Base-by-base conservation (phyloP, 2,888 invertebrate genomes). In the Prenolepis imparis region DNA sequence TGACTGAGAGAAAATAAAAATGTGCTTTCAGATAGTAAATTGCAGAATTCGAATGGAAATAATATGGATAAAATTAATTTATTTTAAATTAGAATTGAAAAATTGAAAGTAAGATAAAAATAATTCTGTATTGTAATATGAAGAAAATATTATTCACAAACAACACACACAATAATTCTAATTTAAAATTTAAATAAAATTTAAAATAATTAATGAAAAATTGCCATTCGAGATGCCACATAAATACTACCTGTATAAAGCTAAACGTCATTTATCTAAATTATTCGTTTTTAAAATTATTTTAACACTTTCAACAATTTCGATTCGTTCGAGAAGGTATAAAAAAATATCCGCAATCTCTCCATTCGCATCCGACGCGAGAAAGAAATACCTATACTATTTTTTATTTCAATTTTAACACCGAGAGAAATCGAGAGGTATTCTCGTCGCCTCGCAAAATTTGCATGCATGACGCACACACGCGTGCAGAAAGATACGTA, bases 321-420 rank as follows among this genome's bases (percentile, higher is more conserved):
- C 3, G 5, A 21, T 73, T 41, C 41, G 12, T 41, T 36, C n/a
- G 2, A 52, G 2, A 52, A 8, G n/a, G 52, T 12, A 48, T 0
- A 48, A 28, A n/a, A 39, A 57, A 36, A 36, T 11, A 15, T 32
- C 15, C n/a, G 41, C 32, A 18, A 63, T 32, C 36, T 32, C 21
- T 63, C 18, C 11, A 64, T 39, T 66, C 52, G 12, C 6, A 3
- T n/a, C 4, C 8, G 24, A 52, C 18, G 21, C 21, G 24, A 64
- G 9, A 63, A 36, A 63, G 1, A 24, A 59, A 21, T 24, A 24
- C 8, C 48, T n/a, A n/a, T n/a, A 18, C 12, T n/a, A n/a, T 39
- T 61, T 5, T 18, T 24, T 28, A 28, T 75, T 68, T 68, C n/a
- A 32, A 11, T 32, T 21, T 68, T 15, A 24, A 78, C 32, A 21